Percentiles rank a stretch among this genome's conserved stretches.
phyloP scores from a whole-genome alignment of 2,888 invertebrate genomes.

The Phalera bucephala region DNA sequence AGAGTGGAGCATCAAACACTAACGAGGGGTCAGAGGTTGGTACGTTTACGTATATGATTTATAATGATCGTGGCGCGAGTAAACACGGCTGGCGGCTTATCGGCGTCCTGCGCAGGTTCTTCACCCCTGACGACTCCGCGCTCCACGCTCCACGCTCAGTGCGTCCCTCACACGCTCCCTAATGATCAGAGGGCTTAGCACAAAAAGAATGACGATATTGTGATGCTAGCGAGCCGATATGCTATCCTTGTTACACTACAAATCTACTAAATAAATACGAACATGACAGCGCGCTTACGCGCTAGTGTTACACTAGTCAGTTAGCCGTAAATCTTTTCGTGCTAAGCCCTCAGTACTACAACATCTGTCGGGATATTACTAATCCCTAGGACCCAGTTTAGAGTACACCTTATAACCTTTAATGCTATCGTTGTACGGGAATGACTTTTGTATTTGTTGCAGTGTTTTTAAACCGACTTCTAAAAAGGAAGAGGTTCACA shows the following conservation, averaged over 20 bases:
- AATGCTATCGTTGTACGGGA: no score
- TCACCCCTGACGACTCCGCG: constrained; percentile 49
- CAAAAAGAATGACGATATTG: no score
- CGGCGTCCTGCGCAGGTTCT: constrained; percentile 56
- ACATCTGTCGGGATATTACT: neutral
- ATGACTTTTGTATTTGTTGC: no score
- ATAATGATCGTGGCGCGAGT: constrained; percentile 60
- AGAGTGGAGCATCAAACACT: constrained; percentile 45
- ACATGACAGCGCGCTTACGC: no score
- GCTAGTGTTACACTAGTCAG: no score
- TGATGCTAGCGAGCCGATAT: no score
- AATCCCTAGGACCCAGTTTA: neutral
- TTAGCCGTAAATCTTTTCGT: no score
- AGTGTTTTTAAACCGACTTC: no score
- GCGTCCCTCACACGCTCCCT: constrained; percentile 22
- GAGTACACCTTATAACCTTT: constrained; percentile 1
- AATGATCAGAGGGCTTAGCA: constrained; percentile 40
- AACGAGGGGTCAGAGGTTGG: constrained; percentile 66
- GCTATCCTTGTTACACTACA: no score
- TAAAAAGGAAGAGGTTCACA: no score
- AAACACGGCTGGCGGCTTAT: constrained; percentile 65
- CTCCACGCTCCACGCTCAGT: constrained; percentile 13
- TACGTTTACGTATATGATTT: constrained; percentile 63
- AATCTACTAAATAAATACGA: no score
- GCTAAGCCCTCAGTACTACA: no score